These are phyloP conservation scores for Heliconius sara DNA, from an alignment of 2,888 invertebrate species.

Conservation along the genomic window DNA sequence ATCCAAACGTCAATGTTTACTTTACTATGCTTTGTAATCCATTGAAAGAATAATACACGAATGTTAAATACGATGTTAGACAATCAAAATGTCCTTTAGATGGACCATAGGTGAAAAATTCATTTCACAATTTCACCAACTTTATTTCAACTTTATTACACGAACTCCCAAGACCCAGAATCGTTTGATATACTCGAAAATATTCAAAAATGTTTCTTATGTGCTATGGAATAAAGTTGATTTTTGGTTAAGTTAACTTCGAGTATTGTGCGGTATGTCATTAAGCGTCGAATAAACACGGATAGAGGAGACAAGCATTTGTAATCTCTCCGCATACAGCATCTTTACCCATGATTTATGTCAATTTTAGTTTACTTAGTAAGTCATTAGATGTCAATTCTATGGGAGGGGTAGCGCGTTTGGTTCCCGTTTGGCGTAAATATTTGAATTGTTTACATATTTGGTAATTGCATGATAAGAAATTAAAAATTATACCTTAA, in stretches of 20 bases:
- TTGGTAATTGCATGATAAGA: not conserved
- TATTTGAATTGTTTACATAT: not conserved
- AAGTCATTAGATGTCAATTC: not conserved
- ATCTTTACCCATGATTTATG: slow-evolving; percentile 44
- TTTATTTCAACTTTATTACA: slow-evolving; percentile 1
- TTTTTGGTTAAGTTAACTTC: slow-evolving; percentile 8
- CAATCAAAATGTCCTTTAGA: slow-evolving; percentile 39
- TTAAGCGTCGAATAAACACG: slow-evolving; percentile 60
- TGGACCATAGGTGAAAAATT: slow-evolving; percentile 42
- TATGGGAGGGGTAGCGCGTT: not conserved
- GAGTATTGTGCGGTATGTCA: slow-evolving; percentile 47
- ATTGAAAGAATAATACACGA: slow-evolving; percentile 9
- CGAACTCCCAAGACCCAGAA: not conserved
- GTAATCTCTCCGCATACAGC: slow-evolving; percentile 60
- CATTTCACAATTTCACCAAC: slow-evolving; percentile 47
- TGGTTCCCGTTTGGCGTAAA: not conserved
- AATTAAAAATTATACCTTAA: no score
- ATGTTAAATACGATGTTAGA: slow-evolving; percentile 26
- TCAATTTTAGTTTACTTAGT: slow-evolving; percentile 31
- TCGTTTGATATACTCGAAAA: not conserved
- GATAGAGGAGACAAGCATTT: slow-evolving; percentile 57
- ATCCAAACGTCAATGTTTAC: not conserved
- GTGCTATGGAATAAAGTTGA: not conserved
- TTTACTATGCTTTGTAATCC: not conserved
- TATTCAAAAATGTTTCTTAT: slow-evolving; percentile 10